Percentiles rank a stretch among this genome's conserved stretches.
Evolutionary conservation across 23 tunicate species (phyloP).

Genomic region (Diplosoma virens): DNA sequence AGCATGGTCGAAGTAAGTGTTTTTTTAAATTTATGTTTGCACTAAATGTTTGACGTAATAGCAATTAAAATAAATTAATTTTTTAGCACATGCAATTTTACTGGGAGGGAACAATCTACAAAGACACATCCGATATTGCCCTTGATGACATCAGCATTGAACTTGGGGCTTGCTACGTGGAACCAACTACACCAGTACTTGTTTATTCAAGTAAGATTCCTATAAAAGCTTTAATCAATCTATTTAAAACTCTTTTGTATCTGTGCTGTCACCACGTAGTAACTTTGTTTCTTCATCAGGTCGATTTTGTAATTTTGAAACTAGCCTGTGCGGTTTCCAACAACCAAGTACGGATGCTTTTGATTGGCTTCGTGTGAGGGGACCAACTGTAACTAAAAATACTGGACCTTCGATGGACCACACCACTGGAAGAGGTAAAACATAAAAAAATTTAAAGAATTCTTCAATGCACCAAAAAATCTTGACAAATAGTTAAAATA

Average conservation of each 20-base stretch:
- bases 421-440: slow-evolving; percentile 74
- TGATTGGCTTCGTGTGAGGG: slow-evolving; percentile 48
- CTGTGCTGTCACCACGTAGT: too few relatives aligned
- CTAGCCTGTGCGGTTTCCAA: slow-evolving; percentile 55
- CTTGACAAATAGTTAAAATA: too few relatives aligned
- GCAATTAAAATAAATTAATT: too few relatives aligned
- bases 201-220: too few relatives aligned
- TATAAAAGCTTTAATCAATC: too few relatives aligned
- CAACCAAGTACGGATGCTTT: slow-evolving; percentile 59
- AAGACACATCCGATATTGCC: slow-evolving; percentile 47
- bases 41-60: too few relatives aligned
- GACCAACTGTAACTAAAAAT: slow-evolving; percentile 52
- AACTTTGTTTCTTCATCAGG: not conserved
- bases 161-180: not conserved
- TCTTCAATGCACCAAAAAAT: too few relatives aligned
- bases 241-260: too few relatives aligned
- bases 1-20: slow-evolving; percentile 59
- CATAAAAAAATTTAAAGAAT: too few relatives aligned
- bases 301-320: slow-evolving; percentile 73
- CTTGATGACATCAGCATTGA: slow-evolving; percentile 35
- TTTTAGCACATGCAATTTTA: too few relatives aligned
- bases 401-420: slow-evolving; percentile 67
- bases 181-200: slow-evolving; percentile 44
- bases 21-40: too few relatives aligned
- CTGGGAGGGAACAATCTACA: too few relatives aligned